These are phyloP conservation scores for Pseudopodoces humilis DNA, from an alignment of 2,113 vertebrate genomes.

Conservation along the genomic window DNA sequence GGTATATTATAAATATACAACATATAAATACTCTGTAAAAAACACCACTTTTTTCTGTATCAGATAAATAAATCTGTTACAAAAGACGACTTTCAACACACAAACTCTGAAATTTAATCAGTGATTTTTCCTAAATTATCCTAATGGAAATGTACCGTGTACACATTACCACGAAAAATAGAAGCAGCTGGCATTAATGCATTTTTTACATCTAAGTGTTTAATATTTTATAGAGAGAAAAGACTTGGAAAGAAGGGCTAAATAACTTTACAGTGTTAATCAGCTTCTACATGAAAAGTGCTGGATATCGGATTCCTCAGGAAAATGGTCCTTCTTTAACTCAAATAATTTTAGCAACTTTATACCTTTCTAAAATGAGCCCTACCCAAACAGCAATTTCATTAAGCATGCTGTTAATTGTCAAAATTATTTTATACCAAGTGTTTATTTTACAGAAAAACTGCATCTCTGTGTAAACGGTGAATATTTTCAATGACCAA, in stretches of 20 bases:
- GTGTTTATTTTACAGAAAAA: background rate
- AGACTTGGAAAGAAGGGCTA: background rate
- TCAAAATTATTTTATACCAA: background rate
- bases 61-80: background rate
- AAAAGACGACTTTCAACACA: background rate
- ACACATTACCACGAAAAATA: background rate
- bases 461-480: background rate
- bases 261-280: background rate
- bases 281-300: background rate
- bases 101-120: background rate
- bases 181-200: background rate
- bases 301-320: background rate
- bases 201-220: background rate
- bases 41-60: background rate
- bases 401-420: background rate
- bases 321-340: background rate
- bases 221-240: background rate
- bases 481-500: background rate
- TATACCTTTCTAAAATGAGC: background rate
- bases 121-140: background rate
- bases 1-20: background rate
- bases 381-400: background rate
- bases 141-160: background rate
- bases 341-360: background rate
- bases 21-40: background rate